Percentiles rank a stretch among this genome's conserved stretches.
Conservation (phyloP, 2,113 vertebrate genomes). For the Crotalus helleri region DNA sequence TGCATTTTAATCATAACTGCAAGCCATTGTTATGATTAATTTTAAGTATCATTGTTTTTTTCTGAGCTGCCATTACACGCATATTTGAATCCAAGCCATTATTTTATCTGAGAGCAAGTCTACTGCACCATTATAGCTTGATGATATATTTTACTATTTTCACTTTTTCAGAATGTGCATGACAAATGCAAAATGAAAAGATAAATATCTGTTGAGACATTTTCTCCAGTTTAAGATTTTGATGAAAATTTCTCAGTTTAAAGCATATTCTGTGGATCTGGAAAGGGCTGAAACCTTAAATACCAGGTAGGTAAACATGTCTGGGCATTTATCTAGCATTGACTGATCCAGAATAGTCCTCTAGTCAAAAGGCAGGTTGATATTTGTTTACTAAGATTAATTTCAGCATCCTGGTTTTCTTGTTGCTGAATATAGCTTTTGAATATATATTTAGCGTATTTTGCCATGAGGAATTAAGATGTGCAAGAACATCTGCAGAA, state of each 20-base stretch:
- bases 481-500: background rate
- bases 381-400: background rate
- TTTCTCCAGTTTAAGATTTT: constrained; percentile 59
- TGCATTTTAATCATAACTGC: background rate
- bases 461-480: background rate
- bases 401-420: background rate
- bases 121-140: background rate
- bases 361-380: background rate
- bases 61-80: background rate
- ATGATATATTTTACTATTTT: constrained; percentile 16
- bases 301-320: constrained; percentile 60
- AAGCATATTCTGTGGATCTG: constrained; percentile 55
- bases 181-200: constrained; percentile 30
- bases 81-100: background rate
- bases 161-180: constrained; percentile 32
- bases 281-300: constrained; percentile 61
- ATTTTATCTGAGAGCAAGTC: background rate
- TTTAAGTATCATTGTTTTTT: background rate
- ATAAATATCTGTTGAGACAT: constrained; percentile 52
- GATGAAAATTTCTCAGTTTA: constrained; percentile 57
- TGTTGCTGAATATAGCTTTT: background rate
- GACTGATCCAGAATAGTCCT: constrained; percentile 52
- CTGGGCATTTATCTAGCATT: constrained; percentile 61
- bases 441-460: background rate
- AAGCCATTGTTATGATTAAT: background rate